These are phyloP conservation scores for Danaus chrysippus DNA, from an alignment of 2,888 invertebrate genomes.

Conservation along the genomic window DNA sequence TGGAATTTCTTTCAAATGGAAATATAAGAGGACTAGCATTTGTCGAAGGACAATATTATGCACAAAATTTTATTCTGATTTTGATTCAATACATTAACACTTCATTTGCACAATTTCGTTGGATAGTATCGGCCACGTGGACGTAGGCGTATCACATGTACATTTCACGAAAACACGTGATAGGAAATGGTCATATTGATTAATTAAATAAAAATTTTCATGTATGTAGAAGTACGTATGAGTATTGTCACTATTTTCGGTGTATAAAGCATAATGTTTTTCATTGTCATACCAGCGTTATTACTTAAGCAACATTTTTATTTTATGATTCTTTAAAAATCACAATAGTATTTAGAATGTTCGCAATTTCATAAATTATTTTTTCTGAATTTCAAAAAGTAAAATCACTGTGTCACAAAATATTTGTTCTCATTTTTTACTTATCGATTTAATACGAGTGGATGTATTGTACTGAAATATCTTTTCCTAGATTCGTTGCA, in stretches of 20 bases:
- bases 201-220: too few relatives aligned
- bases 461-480: constrained; percentile 44
- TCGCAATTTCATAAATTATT: too few relatives aligned
- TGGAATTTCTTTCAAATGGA: too few relatives aligned
- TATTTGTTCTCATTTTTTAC: background rate
- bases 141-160: constrained; percentile 1
- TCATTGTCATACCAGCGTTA: too few relatives aligned
- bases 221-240: too few relatives aligned
- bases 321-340: too few relatives aligned
- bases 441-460: background rate
- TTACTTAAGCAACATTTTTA: too few relatives aligned
- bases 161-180: background rate
- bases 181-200: background rate
- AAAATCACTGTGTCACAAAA: background rate
- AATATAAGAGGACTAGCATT: too few relatives aligned
- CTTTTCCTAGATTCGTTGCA: constrained; percentile 65
- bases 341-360: too few relatives aligned
- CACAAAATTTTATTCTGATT: background rate
- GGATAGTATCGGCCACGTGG: background rate
- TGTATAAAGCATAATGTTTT: too few relatives aligned
- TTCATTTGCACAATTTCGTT: background rate
- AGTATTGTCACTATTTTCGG: too few relatives aligned
- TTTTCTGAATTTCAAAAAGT: background rate
- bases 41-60: too few relatives aligned
- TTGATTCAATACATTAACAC: background rate